Evolutionary conservation across 2,113 vertebrate species (phyloP).

Genomic region (Lophotis ruficrista): DNA sequence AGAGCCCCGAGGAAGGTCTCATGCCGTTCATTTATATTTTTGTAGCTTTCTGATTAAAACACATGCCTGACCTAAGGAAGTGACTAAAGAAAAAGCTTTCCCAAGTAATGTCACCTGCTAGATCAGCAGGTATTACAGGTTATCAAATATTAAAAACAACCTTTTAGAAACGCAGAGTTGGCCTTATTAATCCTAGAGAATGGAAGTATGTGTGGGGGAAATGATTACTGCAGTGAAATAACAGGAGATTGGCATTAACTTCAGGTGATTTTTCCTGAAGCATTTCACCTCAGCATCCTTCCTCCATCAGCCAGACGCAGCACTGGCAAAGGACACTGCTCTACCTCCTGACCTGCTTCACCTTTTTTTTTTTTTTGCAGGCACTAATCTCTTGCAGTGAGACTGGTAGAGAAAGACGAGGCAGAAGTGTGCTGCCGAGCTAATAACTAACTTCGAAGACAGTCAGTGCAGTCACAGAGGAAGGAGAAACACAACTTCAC

Average conservation of each 20-base stretch:
- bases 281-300: not conserved
- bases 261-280: not conserved
- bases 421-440: not conserved
- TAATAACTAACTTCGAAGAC: not conserved
- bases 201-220: not conserved
- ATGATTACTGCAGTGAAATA: not conserved
- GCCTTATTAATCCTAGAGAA: not conserved
- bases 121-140: not conserved
- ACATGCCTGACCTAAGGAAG: not conserved
- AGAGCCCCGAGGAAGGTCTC: not conserved
- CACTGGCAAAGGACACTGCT: not conserved
- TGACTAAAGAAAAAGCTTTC: not conserved
- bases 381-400: not conserved
- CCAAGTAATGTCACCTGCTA: not conserved
- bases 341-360: not conserved
- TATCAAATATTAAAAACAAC: not conserved
- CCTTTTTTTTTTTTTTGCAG: not conserved
- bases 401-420: not conserved
- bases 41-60: slow-evolving; percentile 2
- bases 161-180: not conserved
- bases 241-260: not conserved
- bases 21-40: not conserved
- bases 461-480: not conserved
- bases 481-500: not conserved
- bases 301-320: not conserved